phyloP scores from a whole-genome alignment of 2,113 vertebrate species.

The Willisornis vidua region DNA sequence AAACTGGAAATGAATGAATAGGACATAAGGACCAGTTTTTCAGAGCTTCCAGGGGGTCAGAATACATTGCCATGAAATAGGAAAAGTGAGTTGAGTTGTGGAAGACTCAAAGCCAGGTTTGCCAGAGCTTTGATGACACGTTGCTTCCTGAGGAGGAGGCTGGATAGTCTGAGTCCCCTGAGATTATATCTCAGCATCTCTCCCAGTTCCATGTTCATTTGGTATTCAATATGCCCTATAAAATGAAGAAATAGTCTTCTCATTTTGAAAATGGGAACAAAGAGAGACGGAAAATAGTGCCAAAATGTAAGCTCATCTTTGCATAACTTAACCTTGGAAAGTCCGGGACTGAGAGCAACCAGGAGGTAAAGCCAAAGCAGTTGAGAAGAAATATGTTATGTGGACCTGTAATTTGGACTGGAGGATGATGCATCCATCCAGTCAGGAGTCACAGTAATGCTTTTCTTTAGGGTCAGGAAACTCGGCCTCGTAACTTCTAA shows the following conservation, averaged over 20 bases:
- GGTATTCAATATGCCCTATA: neutral
- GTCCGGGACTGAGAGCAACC: neutral
- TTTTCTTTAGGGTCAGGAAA: neutral
- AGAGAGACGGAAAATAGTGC: neutral
- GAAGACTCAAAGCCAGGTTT: neutral
- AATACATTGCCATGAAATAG: neutral
- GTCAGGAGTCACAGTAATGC: neutral
- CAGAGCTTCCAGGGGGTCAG: neutral
- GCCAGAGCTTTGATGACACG: neutral
- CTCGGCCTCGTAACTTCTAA: accelerated
- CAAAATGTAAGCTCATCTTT: neutral
- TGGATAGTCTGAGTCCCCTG: neutral
- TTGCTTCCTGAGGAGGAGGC: neutral
- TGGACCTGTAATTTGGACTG: neutral
- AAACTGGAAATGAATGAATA: neutral
- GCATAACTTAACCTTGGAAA: neutral
- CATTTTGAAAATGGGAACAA: neutral
- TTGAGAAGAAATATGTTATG: neutral
- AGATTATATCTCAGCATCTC: neutral
- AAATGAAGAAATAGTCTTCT: neutral
- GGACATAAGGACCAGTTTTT: neutral
- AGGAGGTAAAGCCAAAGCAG: neutral
- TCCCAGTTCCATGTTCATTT: neutral
- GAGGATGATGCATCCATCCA: neutral
- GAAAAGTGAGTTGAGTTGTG: neutral